Evolutionary conservation across 2,797 vertebrate species (phyloP).

Genomic region (Carapus acus): DNA sequence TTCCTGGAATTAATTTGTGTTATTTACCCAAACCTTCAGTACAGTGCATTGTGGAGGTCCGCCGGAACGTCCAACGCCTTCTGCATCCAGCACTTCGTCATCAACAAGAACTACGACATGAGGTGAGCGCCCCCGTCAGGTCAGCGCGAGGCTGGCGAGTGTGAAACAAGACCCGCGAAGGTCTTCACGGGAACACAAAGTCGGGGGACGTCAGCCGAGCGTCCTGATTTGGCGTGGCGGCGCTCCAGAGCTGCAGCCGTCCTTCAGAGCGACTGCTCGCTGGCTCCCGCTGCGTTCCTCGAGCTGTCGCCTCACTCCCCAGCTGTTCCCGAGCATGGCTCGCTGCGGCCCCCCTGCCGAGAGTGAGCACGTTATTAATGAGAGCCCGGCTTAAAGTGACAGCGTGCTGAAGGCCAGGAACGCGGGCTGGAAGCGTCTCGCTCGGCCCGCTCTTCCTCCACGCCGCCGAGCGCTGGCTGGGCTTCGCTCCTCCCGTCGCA

Average conservation of each 20-base stretch:
- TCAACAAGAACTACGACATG: slow-evolving; percentile 77
- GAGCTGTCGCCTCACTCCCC: slow-evolving; percentile 57
- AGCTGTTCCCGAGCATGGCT: slow-evolving; percentile 66
- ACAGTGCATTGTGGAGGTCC: slow-evolving; percentile 6
- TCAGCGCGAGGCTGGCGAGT: not conserved
- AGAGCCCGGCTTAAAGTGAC: slow-evolving; percentile 65
- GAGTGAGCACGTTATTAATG: slow-evolving; percentile 72
- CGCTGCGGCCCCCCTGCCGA: slow-evolving; percentile 52
- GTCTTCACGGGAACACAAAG: not conserved
- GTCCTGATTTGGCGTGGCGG: slow-evolving; percentile 26
- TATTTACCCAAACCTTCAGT: not conserved
- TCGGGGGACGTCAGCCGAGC: no score
- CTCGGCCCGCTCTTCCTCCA: slow-evolving; percentile 40
- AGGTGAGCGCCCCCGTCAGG: slow-evolving; percentile 73
- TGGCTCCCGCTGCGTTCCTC: slow-evolving; percentile 63
- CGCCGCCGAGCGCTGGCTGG: slow-evolving; percentile 37
- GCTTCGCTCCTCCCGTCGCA: slow-evolving; percentile 35
- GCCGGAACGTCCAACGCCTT: slow-evolving; percentile 64
- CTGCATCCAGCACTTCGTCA: slow-evolving; percentile 78
- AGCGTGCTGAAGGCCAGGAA: slow-evolving; percentile 53
- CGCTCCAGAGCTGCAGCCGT: slow-evolving; percentile 47
- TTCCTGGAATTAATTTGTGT: no score
- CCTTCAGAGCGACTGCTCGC: slow-evolving; percentile 49
- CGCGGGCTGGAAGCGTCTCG: slow-evolving; percentile 39
- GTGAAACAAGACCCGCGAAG: not conserved